phyloP scores from a whole-genome alignment of 2,888 invertebrate genomes.

The Calephelis perditalis region DNA sequence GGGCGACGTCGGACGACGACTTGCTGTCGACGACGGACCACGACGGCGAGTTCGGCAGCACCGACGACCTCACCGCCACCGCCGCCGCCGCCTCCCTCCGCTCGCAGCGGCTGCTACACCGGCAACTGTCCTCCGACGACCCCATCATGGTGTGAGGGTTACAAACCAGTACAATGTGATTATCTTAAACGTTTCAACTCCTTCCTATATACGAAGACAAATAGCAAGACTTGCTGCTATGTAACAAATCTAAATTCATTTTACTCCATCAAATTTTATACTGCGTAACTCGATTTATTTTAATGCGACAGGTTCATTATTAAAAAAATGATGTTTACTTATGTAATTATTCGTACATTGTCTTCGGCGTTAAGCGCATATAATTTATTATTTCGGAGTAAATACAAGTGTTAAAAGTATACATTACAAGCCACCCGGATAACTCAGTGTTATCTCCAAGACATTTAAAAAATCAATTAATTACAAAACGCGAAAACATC shows the following conservation, averaged over 20 bases:
- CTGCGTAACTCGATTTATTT: neutral
- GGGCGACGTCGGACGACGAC: constrained; percentile 93
- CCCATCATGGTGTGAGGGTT: constrained; percentile 67
- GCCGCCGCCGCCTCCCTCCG: constrained; percentile 52
- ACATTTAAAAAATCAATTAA: neutral
- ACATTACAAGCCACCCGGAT: too few species aligned
- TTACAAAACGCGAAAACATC: neutral
- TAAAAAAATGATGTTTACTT: too few species aligned
- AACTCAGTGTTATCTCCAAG: too few species aligned
- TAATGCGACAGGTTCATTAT: too few species aligned
- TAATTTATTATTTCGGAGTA: too few species aligned
- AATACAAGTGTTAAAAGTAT: too few species aligned
- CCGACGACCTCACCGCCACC: constrained; percentile 77
- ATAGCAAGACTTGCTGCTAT: too few species aligned
- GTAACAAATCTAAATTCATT: too few species aligned
- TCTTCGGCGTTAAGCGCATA: too few species aligned
- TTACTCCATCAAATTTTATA: too few species aligned
- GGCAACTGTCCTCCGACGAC: constrained; percentile 72
- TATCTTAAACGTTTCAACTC: neutral
- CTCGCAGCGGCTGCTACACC: constrained; percentile 62
- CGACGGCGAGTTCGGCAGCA: constrained; percentile 84
- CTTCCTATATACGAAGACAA: too few species aligned
- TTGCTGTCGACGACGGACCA: constrained; percentile 86
- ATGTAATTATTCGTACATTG: too few species aligned
- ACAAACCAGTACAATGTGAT: neutral